A percentile compares a stretch with the other conserved stretches of the same genome.
phyloP scores from a whole-genome alignment of 2,797 vertebrate species.

The Amblyopsis hoosieri region DNA sequence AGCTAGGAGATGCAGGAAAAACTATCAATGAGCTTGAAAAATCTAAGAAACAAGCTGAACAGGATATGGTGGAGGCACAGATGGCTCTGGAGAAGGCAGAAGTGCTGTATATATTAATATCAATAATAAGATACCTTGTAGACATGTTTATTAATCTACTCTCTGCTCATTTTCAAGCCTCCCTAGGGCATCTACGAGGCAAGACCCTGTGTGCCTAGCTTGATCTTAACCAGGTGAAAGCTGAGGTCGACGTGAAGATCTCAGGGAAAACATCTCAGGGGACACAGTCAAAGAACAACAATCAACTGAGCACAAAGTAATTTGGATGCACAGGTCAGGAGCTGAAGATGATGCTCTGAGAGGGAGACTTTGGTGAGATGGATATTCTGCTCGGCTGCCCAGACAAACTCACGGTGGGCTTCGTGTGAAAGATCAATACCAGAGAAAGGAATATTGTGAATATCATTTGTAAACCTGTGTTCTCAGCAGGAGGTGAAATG shows the following conservation, averaged over 20 bases:
- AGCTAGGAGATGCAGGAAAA: constrained; percentile 76
- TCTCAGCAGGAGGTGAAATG: no score
- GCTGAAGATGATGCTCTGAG: constrained; percentile 79
- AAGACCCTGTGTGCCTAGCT: constrained; percentile 79
- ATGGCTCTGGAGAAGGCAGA: constrained; percentile 77
- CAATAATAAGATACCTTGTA: not conserved
- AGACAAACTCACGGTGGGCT: constrained; percentile 80
- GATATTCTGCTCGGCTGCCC: constrained; percentile 80
- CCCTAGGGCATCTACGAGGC: constrained; percentile 79
- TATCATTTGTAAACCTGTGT: not conserved
- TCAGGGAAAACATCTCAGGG: constrained; percentile 82
- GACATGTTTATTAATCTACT: not conserved
- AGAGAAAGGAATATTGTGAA: not conserved
- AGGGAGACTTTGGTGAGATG: constrained; percentile 78
- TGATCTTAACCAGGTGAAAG: constrained; percentile 80
- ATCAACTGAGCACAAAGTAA: constrained; percentile 73
- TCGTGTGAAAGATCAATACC: not conserved
- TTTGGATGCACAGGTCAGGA: constrained; percentile 78
- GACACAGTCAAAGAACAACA: constrained; percentile 70
- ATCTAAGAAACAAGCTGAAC: constrained; percentile 76
- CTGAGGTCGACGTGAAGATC: constrained; percentile 77
- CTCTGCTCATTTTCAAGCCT: constrained; percentile 57
- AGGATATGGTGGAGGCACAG: constrained; percentile 75
- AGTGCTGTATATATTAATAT: constrained; percentile 27
- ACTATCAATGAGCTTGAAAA: constrained; percentile 78